Evolutionary conservation across 2,888 invertebrate genomes (phyloP), one percentile per base, ranked within the genome.

Genomic region (Pterostichus niger): DNA sequence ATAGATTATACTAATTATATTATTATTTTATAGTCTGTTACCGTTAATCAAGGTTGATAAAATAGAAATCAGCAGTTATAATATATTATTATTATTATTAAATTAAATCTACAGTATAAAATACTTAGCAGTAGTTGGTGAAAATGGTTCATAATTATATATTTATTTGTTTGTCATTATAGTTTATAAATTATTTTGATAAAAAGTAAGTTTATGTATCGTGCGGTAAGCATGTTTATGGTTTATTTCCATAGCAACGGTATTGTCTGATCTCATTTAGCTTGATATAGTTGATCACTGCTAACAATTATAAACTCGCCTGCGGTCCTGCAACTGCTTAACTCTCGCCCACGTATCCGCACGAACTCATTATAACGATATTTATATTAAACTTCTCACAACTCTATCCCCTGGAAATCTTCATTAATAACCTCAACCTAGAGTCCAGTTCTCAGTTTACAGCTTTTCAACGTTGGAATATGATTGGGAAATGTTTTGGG

Each of bases 211-310:
- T 31, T 33, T 35, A 33, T 40, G 64, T 33, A 3, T 5, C 64
- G 17, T 44, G 44, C 9, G 56, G 13, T 15, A 9, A 71, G 17
- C 17, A 71, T 10, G 44, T 71, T 71, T 71, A 44, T 71, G 68
- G 44, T 44, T 44, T 71, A 71, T 68, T 40, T 52, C 71, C 54
- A 49, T 52, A 68, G 56, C 71, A 82, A 73, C 61, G 35, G 61
- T 75, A 59, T 82, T 82, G 82, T 82, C 82, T 82, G 73, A 82
- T 82, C 82, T 75, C 75, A 75, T 82, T 82, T 82, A 56, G 24
- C 11, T 73, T 73, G 76, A 31, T 44, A 59, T n/a, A 46, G 31
- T 77, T 83, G 83, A 83, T 83, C 68, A 83, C 17, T 64, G 52
- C 61, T 83, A 83, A 83, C 83, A 83, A 83, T 83, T 83, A 83